Conservation (phyloP, 2,113 vertebrate species). For the Gambusia affinis region DNA sequence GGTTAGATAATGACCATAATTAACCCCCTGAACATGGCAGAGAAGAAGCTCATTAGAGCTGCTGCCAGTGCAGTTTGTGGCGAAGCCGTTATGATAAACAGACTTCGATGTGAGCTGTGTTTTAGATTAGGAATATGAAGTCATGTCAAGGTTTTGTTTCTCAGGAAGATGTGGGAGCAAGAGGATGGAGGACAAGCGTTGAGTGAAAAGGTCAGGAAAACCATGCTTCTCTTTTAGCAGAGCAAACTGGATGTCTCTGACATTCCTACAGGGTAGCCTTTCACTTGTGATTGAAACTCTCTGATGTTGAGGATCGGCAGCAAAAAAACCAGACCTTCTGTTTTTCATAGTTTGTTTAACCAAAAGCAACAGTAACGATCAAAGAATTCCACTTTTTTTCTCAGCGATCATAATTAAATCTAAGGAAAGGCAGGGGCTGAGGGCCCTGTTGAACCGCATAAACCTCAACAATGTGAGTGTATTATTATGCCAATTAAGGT, state of each 20-base stretch:
- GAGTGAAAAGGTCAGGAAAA: slow-evolving; percentile 30
- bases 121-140: slow-evolving; percentile 61
- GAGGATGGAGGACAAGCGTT: slow-evolving; percentile 33
- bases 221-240: slow-evolving; percentile 17
- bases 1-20: slow-evolving; percentile 60
- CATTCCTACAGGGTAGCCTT: slow-evolving; percentile 40
- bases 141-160: slow-evolving; percentile 54
- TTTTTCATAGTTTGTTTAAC: slow-evolving; percentile 56
- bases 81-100: slow-evolving; percentile 65
- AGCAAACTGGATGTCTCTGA: slow-evolving; percentile 13
- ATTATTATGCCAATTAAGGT: slow-evolving; percentile 12
- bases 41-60: slow-evolving; percentile 67
- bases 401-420: slow-evolving; percentile 31
- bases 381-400: slow-evolving; percentile 35
- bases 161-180: slow-evolving; percentile 29
- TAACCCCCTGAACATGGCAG: slow-evolving; percentile 59
- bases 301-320: slow-evolving; percentile 53
- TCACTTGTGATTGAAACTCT: slow-evolving; percentile 57
- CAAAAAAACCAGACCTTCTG: slow-evolving; percentile 30
- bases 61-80: slow-evolving; percentile 56
- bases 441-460: slow-evolving; percentile 32
- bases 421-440: slow-evolving; percentile 13
- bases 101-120: slow-evolving; percentile 58
- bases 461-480: slow-evolving; percentile 17
- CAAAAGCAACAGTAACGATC: slow-evolving; percentile 63